Evolutionary conservation across 2,888 invertebrate species (phyloP).

Genomic region (Sarcophaga subvicina): DNA sequence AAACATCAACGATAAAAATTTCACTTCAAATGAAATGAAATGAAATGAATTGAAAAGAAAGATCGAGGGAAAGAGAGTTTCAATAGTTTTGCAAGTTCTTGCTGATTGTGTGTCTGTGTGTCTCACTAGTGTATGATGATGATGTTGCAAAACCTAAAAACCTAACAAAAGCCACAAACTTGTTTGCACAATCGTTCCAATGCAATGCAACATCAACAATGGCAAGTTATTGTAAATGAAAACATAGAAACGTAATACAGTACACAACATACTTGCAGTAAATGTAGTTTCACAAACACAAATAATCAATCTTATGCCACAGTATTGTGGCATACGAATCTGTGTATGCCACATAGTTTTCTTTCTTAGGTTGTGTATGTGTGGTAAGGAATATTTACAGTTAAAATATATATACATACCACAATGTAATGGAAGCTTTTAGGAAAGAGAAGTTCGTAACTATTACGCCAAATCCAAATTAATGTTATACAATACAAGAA

Average conservation of each 20-base stretch:
- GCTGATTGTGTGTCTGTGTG: constrained; percentile 2
- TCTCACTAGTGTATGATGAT: not conserved
- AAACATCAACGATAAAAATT: constrained; percentile 58
- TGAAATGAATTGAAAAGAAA: constrained; percentile 36
- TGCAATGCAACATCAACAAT: constrained; percentile 1
- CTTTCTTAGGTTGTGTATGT: not conserved
- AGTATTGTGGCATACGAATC: not conserved
- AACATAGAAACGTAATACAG: constrained; percentile 48
- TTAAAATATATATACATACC: too few relatives aligned
- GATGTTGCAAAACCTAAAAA: constrained; percentile 12
- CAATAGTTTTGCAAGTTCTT: constrained; percentile 13
- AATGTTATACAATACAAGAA: too few relatives aligned
- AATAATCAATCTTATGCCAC: constrained; percentile 59
- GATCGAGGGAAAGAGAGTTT: constrained; percentile 29
- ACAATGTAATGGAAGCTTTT: too few relatives aligned
- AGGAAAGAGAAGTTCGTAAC: too few relatives aligned
- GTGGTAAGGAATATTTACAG: not conserved
- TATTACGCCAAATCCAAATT: too few relatives aligned
- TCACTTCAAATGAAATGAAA: constrained; percentile 50
- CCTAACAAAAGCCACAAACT: constrained; percentile 65
- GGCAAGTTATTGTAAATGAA: constrained; percentile 26
- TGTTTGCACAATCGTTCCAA: constrained; percentile 58
- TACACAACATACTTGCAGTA: not conserved
- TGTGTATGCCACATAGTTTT: not conserved
- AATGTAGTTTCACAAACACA: constrained; percentile 20